These are phyloP conservation scores for Spea hammondii DNA, from an alignment of 2,797 vertebrate genomes.

Conservation along the genomic window DNA sequence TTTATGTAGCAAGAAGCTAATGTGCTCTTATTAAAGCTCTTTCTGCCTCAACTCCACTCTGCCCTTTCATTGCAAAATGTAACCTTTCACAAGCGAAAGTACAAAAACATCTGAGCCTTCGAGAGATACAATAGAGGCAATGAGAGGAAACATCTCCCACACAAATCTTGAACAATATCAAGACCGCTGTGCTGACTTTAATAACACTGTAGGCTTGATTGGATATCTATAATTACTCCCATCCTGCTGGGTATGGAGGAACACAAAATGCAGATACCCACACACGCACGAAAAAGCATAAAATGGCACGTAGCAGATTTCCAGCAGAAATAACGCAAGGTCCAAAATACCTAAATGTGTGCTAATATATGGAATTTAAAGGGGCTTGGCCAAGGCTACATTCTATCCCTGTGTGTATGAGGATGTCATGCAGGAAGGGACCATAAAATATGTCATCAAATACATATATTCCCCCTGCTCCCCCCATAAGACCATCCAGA, in stretches of 20 bases:
- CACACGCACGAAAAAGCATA: background rate
- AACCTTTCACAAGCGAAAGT: conserved; percentile 24
- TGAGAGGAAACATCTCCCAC: conserved; percentile 31
- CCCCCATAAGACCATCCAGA: too few relatives aligned
- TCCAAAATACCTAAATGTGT: too few relatives aligned
- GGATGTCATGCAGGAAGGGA: too few relatives aligned
- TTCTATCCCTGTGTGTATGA: too few relatives aligned
- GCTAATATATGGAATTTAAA: too few relatives aligned
- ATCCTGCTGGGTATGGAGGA: conserved; percentile 36
- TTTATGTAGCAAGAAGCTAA: background rate
- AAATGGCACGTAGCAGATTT: too few relatives aligned
- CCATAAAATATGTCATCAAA: too few relatives aligned
- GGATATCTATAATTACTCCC: conserved; percentile 58
- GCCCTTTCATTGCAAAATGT: conserved; percentile 20
- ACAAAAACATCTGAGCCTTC: conserved; percentile 32
- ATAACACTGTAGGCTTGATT: conserved; percentile 47
- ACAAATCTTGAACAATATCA: conserved; percentile 44
- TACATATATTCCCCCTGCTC: too few relatives aligned
- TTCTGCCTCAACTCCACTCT: conserved; percentile 1
- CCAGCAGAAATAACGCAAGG: too few relatives aligned
- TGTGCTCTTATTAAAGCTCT: background rate
- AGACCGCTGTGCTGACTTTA: conserved; percentile 50
- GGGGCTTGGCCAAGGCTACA: too few relatives aligned
- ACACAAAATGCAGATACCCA: conserved; percentile 6
- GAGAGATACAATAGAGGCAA: conserved; percentile 42